phyloP scores from a whole-genome alignment of 2,797 vertebrate genomes.

The Acanthurus tractus region DNA sequence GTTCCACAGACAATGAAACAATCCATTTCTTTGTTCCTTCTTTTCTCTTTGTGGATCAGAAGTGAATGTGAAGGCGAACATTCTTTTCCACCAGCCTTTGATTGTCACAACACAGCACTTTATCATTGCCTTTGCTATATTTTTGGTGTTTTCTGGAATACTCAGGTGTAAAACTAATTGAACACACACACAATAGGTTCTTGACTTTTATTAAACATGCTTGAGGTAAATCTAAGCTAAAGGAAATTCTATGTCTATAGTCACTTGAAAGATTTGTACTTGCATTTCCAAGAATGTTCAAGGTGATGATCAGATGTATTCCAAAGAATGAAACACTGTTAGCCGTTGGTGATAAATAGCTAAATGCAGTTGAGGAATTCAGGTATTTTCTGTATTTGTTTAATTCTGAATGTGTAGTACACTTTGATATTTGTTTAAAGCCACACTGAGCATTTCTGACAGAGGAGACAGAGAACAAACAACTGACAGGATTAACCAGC shows the following conservation, averaged over 20 bases:
- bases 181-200: constrained; percentile 6
- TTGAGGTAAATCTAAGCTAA: not conserved
- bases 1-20: constrained; percentile 28
- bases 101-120: constrained; percentile 38
- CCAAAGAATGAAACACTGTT: not conserved
- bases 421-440: constrained; percentile 16
- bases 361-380: not conserved
- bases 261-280: constrained; percentile 19
- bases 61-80: constrained; percentile 22
- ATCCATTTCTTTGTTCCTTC: constrained; percentile 12
- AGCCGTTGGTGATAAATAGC: not conserved
- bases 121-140: not conserved
- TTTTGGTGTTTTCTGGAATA: constrained; percentile 9
- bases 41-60: constrained; percentile 5
- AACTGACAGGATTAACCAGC: constrained; percentile 27
- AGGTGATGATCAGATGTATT: constrained; percentile 1
- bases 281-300: not conserved
- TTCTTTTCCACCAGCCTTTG: constrained; percentile 28
- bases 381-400: not conserved
- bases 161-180: constrained; percentile 23
- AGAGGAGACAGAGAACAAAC: not conserved
- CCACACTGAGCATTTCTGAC: not conserved
- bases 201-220: constrained; percentile 13
- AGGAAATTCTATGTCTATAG: not conserved
- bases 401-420: not conserved